Evolutionary conservation across 2,113 vertebrate genomes (phyloP).

Genomic region (Syrmaticus mikado): DNA sequence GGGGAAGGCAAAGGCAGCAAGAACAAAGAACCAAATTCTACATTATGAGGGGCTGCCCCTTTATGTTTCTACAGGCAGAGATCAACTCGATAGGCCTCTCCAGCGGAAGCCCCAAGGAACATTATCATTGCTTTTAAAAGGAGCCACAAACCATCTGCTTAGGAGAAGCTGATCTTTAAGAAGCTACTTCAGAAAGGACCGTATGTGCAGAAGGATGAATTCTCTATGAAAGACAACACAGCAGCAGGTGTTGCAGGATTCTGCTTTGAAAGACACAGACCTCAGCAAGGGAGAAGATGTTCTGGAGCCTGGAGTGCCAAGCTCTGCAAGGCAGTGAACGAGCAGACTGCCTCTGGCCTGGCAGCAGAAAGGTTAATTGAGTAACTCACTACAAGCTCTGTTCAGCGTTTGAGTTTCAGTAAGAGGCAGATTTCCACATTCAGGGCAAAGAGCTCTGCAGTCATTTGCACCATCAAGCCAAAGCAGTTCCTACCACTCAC

Average conservation of each 20-base stretch:
- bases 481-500: constrained; percentile 71
- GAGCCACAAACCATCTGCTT: background rate
- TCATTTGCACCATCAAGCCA: background rate
- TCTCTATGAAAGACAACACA: background rate
- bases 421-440: background rate
- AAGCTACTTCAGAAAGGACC: background rate
- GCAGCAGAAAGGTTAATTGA: background rate
- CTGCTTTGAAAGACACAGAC: background rate
- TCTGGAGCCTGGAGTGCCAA: background rate
- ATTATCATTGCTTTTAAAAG: background rate
- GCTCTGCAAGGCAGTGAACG: background rate
- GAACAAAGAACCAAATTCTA: constrained; percentile 31
- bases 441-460: background rate
- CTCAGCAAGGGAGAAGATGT: background rate
- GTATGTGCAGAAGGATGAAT: background rate
- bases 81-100: background rate
- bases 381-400: background rate
- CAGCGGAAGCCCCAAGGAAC: constrained; percentile 10
- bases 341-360: background rate
- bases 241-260: background rate
- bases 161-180: background rate
- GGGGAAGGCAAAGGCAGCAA: constrained; percentile 43
- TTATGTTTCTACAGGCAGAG: constrained; percentile 32
- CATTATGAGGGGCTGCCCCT: background rate
- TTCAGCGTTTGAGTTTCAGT: background rate